phyloP scores from a whole-genome alignment of 1,140 invertebrate species.

The Hycleus phaleratus region DNA sequence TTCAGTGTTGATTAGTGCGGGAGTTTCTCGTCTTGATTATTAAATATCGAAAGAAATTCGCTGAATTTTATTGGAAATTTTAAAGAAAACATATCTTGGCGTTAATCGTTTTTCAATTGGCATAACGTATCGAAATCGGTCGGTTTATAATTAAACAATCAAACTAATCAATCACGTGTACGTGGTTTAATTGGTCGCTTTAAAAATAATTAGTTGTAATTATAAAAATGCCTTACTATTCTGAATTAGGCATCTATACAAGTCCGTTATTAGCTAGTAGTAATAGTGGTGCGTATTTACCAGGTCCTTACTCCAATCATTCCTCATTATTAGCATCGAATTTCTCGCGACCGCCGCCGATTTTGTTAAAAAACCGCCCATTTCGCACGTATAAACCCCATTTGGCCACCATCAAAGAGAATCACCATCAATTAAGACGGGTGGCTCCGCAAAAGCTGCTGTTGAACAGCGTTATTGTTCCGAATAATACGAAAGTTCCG shows the following conservation, averaged over 20 bases:
- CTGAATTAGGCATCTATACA: conserved; percentile 51
- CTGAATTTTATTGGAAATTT: too few species aligned
- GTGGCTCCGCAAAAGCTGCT: conserved; percentile 44
- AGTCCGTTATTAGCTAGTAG: conserved; percentile 24
- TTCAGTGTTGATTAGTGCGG: conserved; percentile 19
- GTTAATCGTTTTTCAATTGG: too few species aligned
- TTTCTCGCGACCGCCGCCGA: conserved; percentile 21
- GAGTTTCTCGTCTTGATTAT: too few species aligned
- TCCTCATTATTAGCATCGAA: conserved; percentile 45
- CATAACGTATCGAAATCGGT: too few species aligned
- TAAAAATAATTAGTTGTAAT: conserved; percentile 1
- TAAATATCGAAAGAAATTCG: too few species aligned
- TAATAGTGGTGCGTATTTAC: conserved; percentile 41
- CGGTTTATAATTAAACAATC: too few species aligned
- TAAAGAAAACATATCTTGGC: too few species aligned
- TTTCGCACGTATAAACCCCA: conserved; percentile 56
- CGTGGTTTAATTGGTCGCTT: conserved; percentile 16
- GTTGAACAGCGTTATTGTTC: conserved; percentile 24
- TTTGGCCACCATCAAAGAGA: conserved; percentile 57
- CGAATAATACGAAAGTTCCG: conserved; percentile 32
- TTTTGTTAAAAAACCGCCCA: conserved; percentile 18
- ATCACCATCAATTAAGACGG: conserved; percentile 39
- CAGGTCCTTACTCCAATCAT: conserved; percentile 50
- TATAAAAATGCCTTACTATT: conserved; percentile 49
- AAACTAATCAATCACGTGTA: conserved; percentile 19